Evolutionary conservation across 1,140 invertebrate genomes (phyloP), one percentile per base, ranked within the genome.

Genomic region (Cherax destructor): DNA sequence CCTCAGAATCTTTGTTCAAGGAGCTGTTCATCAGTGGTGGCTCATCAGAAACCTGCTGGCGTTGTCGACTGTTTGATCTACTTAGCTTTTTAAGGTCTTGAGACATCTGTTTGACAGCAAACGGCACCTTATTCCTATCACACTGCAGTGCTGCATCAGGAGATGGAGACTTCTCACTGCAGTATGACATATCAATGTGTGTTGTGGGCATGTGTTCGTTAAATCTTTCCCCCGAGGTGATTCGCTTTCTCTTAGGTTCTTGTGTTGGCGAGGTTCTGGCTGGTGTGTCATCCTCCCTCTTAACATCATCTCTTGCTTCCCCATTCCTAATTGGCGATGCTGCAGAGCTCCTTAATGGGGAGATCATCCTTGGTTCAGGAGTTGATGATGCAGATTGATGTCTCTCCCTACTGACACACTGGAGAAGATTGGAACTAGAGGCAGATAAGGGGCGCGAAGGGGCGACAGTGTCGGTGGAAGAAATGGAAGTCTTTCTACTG

Each of bases 151-250:
- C 85, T 47, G 24, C 74, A 2, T 59, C 85, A 21, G 85, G 47
- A 6, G 74, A 59, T 18, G 24, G 59, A 4, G 78, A n/a, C 30
- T 76, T 18, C 47, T 86, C 90, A 83, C 59, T 87, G 3, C 78
- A 52, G 77, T 86, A 76, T 24, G 90, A 87, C 77, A 91, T 80
- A 30, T 91, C 84, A 47, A 86, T 91, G 78, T 74, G 90, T 47
- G 83, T 80, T 13, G 78, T 49, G 2, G 90, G 90, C 78, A 86
- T 86, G 18, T 49, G 65, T 69, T 91, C 90, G 49, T 91, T 91
- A 24, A 86, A 91, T 69, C 79, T 80, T 41, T 91, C 90, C 61
- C 59, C 90, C 4, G 78, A 74, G 21, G 24, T 9, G 3, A 61
- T 18, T 52, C 72, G 24, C 74, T 77, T 77, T 50, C 74, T 84